Base-by-base conservation (phyloP, 2,797 vertebrate species). In the Alosa sapidissima region DNA sequence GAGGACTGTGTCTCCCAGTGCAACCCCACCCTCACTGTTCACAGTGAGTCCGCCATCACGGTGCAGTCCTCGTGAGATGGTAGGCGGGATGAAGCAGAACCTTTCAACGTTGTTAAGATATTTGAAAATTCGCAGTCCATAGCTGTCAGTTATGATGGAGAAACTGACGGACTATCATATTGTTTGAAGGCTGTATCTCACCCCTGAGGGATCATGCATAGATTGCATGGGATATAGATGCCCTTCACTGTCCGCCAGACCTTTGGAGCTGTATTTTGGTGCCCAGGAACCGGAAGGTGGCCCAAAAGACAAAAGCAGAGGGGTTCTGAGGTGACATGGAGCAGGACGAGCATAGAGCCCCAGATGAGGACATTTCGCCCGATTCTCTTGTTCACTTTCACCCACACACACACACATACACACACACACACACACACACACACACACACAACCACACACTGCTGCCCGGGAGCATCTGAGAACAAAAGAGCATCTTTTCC, bases 21-120 rank as follows among this genome's bases (percentile, higher is more conserved):
- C 0, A 83, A 81, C 84, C 83, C 90, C 83, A 75, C 90, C 33
- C 3, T 81, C 9, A 5, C 86, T 81, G 41, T 65, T 84, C 87
- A 84, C 0, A 84, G 86, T 9, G 91, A 94, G 81, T 89, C 92
- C 81, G 36, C 92, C 81, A 81, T 94, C 87, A 88, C 91, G 10
- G 83, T 93, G 87, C 90, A 94, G 89, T 91, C 91, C 52, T 92
- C 90, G 24, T 95, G 93, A 92, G 72, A 36, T 65, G 48, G 84
- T 72, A 21, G 49, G 48, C 3, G 82, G 86, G 84, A 82, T 49
- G 41, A 65, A n/a, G 65, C 87, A n/a, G 7, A 72, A 62, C 1
- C 21, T 55, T 14, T 65, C 10, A 81, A 36, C 49, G 48, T 81
- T 11, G 58, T 81, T 82, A 41, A 82, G 58, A 83, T 41, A 55